phyloP scores from a whole-genome alignment of 1,140 invertebrate species.

The Lysiphlebus fabarum region DNA sequence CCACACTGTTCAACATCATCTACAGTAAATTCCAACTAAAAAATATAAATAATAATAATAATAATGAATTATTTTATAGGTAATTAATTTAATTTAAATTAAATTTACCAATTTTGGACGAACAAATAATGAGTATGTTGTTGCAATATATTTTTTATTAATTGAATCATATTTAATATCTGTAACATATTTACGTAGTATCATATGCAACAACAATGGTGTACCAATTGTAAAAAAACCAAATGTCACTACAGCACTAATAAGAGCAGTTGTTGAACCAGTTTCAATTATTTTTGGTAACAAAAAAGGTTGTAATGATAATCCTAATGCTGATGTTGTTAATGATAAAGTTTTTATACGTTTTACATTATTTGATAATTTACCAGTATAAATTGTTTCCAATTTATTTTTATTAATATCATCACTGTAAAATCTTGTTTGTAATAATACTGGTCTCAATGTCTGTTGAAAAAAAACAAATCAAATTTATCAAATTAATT shows the following conservation, averaged over 20 bases:
- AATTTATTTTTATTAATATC: background rate
- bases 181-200: conserved; percentile 84
- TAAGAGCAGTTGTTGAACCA: conserved; percentile 53
- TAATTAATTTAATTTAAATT: background rate
- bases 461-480: conserved; percentile 55
- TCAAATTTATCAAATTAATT: too few relatives aligned
- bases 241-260: conserved; percentile 64
- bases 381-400: conserved; percentile 61
- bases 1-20: conserved; percentile 77
- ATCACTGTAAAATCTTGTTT: background rate
- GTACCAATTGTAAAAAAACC: conserved; percentile 80
- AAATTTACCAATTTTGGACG: conserved; percentile 27
- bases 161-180: conserved; percentile 67
- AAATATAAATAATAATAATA: too few relatives aligned
- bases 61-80: conserved; percentile 3
- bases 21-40: conserved; percentile 69
- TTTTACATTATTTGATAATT: conserved; percentile 64
- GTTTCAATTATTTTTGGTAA: conserved; percentile 60
- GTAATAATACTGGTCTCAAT: background rate
- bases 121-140: conserved; percentile 65
- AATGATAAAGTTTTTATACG: conserved; percentile 79
- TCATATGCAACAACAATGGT: conserved; percentile 75
- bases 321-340: conserved; percentile 65
- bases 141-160: conserved; percentile 67
- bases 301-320: conserved; percentile 72